Percentiles rank a stretch among this genome's conserved stretches.
Conservation (phyloP, 2,113 vertebrate species). For the Microcebus ravelobensis region DNA sequence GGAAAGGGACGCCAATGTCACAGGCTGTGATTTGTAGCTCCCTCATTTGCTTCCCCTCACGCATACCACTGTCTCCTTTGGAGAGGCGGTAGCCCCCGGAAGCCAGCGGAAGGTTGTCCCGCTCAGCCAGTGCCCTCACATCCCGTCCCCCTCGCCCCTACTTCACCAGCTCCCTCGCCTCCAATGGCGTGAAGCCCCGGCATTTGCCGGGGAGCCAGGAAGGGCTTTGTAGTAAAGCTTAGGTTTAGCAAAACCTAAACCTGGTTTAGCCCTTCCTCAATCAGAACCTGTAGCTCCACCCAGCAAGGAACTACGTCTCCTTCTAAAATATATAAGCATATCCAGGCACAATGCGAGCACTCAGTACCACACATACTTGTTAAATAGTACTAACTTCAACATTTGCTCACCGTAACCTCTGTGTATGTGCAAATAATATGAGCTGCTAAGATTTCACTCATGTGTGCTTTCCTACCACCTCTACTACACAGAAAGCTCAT, state of each 20-base stretch:
- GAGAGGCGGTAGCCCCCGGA: slow-evolving; percentile 45
- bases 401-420: slow-evolving; percentile 44
- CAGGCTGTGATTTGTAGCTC: slow-evolving; percentile 35
- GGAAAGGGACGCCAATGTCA: background rate
- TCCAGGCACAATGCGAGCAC: background rate
- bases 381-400: slow-evolving; percentile 45
- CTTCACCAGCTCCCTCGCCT: background rate
- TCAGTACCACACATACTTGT: background rate
- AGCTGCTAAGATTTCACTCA: slow-evolving; percentile 49
- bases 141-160: background rate
- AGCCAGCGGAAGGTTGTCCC: background rate
- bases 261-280: slow-evolving; percentile 7
- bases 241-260: slow-evolving; percentile 24
- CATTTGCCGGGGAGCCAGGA: background rate
- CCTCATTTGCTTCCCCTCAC: slow-evolving; percentile 45
- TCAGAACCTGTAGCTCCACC: background rate
- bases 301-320: slow-evolving; percentile 5
- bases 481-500: slow-evolving; percentile 66
- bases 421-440: slow-evolving; percentile 53
- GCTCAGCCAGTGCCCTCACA: background rate
- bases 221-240: slow-evolving; percentile 17
- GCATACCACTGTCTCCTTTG: slow-evolving; percentile 44
- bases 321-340: slow-evolving; percentile 12
- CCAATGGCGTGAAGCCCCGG: background rate
- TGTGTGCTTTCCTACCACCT: background rate